Base-by-base conservation (phyloP, 2,888 invertebrate species). In the Papilio gigon region DNA sequence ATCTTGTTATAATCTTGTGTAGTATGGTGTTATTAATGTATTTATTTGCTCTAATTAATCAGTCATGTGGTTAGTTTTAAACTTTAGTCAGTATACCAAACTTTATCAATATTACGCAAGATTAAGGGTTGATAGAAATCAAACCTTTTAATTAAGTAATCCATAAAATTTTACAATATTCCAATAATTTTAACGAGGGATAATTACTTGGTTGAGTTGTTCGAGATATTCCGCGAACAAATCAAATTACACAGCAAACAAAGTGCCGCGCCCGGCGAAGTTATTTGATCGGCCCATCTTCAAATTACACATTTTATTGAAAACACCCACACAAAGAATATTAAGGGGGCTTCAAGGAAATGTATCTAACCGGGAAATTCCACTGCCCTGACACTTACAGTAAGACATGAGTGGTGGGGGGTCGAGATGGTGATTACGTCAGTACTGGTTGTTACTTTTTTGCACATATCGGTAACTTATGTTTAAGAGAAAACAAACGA, bases 241-340 rank as follows among this genome's bases (percentile, higher is more conserved):
- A 67, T 62, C 67, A 56, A 67, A 67, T 67, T 67, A 63, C 6
- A 58, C 44, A 62, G 25, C 67, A 58, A 63, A 63, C 63, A 70
- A 68, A 70, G 70, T 70, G 59, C 70, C 58, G 53, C 62, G 60
- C 44, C 22, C 59, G 12, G 33, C 61, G 50, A 47, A 59, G 65
- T 65, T 71, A 66, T 42, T 66, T 40, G 65, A 71, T 71, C 61
- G n/a, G 44, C 65, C 64, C 60, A 61, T 70, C 56, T 61, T 68
- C 65, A 58, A 63, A 42, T 67, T 58, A 65, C 37, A 50, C 44
- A 50, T 65, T 62, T 58, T 65, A 59, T 59, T 67, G 62, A 56
- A 40, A 67, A 67, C 44, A 62, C 20, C 62, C 53, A 56, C 22
- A 42, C 17, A 22, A 62, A 67, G 25, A 44, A 56, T 63, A 56